These are phyloP conservation scores for Mycetomoellerius zeteki DNA, from an alignment of 1,140 invertebrate genomes.

Conservation along the genomic window DNA sequence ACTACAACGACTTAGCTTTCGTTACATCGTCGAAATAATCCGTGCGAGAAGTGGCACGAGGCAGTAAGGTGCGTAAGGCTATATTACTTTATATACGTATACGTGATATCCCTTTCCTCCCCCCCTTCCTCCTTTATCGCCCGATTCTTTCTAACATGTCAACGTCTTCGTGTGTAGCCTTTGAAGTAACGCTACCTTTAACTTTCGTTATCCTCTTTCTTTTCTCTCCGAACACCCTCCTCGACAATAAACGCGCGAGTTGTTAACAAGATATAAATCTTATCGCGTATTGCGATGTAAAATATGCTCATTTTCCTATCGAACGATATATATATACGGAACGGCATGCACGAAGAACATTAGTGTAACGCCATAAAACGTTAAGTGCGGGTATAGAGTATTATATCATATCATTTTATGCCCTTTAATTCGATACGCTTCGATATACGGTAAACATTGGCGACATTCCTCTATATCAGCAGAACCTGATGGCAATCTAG, in stretches of 20 bases:
- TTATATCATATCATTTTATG: conserved; percentile 17
- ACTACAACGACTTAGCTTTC: conserved; percentile 6
- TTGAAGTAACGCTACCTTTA: conserved; percentile 29
- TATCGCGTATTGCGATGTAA: conserved; percentile 30
- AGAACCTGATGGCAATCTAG: not conserved
- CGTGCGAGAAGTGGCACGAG: conserved; percentile 22
- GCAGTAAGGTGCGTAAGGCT: not conserved
- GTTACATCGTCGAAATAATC: conserved; percentile 57
- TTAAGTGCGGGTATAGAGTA: not conserved
- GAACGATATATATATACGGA: not conserved
- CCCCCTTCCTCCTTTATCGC: not conserved
- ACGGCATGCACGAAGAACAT: not conserved
- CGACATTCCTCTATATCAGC: not conserved
- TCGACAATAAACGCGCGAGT: conserved; percentile 41
- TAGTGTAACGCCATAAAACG: not conserved
- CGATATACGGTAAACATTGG: not conserved
- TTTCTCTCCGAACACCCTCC: not conserved
- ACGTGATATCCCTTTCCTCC: not conserved
- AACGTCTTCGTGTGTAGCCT: conserved; percentile 2
- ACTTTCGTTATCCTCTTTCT: conserved; percentile 10
- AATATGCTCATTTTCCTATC: conserved; percentile 20
- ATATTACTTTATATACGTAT: not conserved
- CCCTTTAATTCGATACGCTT: not conserved
- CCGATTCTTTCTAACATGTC: conserved; percentile 20
- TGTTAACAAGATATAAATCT: conserved; percentile 63